Evolutionary conservation across 2,113 vertebrate genomes (phyloP).

Genomic region (human (Homo sapiens)): GRCh38 chr18:48599001-48599500

Average conservation of each 20-base stretch:
- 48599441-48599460: not conserved
- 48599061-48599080: not conserved
- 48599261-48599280: rapidly evolving
- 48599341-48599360: not conserved
- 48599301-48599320: too few species aligned
- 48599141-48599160: not conserved
- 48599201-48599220: rapidly evolving
- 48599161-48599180: not conserved
- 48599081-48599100: not conserved
- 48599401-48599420: not conserved
- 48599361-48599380: not conserved
- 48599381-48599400: not conserved
- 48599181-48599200: rapidly evolving
- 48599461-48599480: not conserved
- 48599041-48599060: not conserved
- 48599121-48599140: not conserved
- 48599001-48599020: rapidly evolving
- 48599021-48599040: not conserved
- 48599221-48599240: rapidly evolving
- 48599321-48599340: not conserved
- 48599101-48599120: not conserved
- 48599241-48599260: not conserved
- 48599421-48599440: not conserved
- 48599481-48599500: not conserved
- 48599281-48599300: not conserved